These are phyloP conservation scores for Actenoides hombroni DNA, from an alignment of 2,113 vertebrate genomes.

Conservation along the genomic window DNA sequence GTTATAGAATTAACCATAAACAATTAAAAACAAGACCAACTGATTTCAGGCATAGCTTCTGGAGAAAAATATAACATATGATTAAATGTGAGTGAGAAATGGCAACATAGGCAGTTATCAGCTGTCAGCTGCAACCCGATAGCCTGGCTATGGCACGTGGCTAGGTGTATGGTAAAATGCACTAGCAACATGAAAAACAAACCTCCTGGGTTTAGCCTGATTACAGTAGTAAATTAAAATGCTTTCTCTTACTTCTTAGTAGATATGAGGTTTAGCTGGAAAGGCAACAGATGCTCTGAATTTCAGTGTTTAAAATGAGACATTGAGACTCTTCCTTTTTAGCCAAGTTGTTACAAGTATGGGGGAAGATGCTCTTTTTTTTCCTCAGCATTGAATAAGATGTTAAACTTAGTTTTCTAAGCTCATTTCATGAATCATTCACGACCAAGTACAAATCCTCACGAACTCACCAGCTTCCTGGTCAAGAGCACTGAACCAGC, in stretches of 20 bases:
- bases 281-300: slow-evolving; percentile 46
- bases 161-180: background rate
- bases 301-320: slow-evolving; percentile 47
- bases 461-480: slow-evolving; percentile 48
- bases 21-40: background rate
- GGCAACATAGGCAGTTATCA: fast-evolving
- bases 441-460: slow-evolving; percentile 52
- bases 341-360: slow-evolving; percentile 50
- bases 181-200: background rate
- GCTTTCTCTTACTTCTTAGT: background rate
- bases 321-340: slow-evolving; percentile 40
- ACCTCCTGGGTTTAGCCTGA: background rate
- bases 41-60: background rate
- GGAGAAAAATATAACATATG: background rate
- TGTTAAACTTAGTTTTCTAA: slow-evolving; percentile 65
- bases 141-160: background rate
- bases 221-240: background rate
- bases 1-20: background rate
- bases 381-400: slow-evolving; percentile 37
- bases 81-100: background rate
- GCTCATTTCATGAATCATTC: slow-evolving; percentile 68
- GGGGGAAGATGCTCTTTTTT: slow-evolving; percentile 55
- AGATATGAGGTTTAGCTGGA: slow-evolving; percentile 18
- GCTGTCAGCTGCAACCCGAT: background rate
- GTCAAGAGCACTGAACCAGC: slow-evolving; percentile 51